phyloP scores from a whole-genome alignment of 2,888 invertebrate species.

The Tetheella fluctuosa region DNA sequence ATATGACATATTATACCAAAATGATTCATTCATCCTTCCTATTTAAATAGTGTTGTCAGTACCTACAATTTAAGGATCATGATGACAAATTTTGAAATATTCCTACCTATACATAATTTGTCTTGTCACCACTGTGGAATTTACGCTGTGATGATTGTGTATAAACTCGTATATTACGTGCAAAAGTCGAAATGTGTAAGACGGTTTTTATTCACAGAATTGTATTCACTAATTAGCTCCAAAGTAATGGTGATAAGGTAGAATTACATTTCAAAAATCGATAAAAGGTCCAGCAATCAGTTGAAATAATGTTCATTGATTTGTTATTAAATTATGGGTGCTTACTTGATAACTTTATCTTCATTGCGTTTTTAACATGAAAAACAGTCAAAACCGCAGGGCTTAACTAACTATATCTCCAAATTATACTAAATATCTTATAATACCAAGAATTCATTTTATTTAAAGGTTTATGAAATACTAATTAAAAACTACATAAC shows the following conservation, averaged over 20 bases:
- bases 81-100: not conserved
- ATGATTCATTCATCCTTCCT: too few relatives aligned
- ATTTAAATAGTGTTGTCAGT: too few relatives aligned
- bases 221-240: not conserved
- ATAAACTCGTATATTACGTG: not conserved
- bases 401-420: too few relatives aligned
- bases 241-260: not conserved
- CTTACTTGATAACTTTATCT: too few relatives aligned
- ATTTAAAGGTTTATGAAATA: too few relatives aligned
- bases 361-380: too few relatives aligned
- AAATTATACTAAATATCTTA: too few relatives aligned
- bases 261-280: not conserved
- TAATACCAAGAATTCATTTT: too few relatives aligned
- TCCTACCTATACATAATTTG: not conserved
- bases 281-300: not conserved
- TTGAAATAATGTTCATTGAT: not conserved
- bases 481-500: too few relatives aligned
- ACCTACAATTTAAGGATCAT: not conserved
- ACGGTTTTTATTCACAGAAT: not conserved
- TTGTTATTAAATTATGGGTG: not conserved
- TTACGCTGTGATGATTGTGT: not conserved
- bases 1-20: too few relatives aligned
- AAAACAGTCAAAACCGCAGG: too few relatives aligned
- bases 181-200: not conserved
- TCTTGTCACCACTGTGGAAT: not conserved